Evolutionary conservation across 2,888 invertebrate genomes (phyloP).

Genomic region (Portevinia maculata): DNA sequence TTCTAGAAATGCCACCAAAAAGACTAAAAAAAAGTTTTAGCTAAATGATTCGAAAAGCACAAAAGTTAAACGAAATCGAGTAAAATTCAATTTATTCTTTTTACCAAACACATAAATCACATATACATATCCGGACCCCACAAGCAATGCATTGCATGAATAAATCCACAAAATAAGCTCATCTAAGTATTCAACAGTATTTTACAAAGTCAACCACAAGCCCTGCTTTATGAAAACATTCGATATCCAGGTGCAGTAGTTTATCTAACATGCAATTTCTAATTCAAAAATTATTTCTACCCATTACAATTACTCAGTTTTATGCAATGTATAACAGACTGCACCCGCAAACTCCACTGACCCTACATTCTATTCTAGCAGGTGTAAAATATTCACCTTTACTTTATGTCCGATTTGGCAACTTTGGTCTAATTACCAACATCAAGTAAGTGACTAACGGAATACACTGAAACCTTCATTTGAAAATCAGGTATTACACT

Average conservation of each 20-base stretch:
- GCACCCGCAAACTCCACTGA: slow-evolving; percentile 16
- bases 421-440: slow-evolving; percentile 70
- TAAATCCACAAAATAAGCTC: background rate
- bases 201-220: slow-evolving; percentile 5
- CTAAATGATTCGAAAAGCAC: too few relatives aligned
- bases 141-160: too few relatives aligned
- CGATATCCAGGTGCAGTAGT: slow-evolving; percentile 29
- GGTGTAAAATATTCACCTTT: slow-evolving; percentile 50
- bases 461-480: slow-evolving; percentile 16
- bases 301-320: slow-evolving; percentile 68
- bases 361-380: background rate
- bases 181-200: slow-evolving; percentile 21
- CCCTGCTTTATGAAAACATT: slow-evolving; percentile 2
- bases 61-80: too few relatives aligned
- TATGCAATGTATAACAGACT: slow-evolving; percentile 35
- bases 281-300: slow-evolving; percentile 57
- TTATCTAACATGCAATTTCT: slow-evolving; percentile 42
- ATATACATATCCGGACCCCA: too few relatives aligned
- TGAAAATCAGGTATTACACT: slow-evolving; percentile 63
- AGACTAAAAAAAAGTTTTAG: too few relatives aligned
- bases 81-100: too few relatives aligned
- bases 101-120: too few relatives aligned
- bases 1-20: too few relatives aligned
- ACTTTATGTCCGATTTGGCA: slow-evolving; percentile 66
- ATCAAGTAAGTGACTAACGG: slow-evolving; percentile 61